Evolutionary conservation across 2,797 vertebrate species (phyloP).

Genomic region (Echiichthys vipera): DNA sequence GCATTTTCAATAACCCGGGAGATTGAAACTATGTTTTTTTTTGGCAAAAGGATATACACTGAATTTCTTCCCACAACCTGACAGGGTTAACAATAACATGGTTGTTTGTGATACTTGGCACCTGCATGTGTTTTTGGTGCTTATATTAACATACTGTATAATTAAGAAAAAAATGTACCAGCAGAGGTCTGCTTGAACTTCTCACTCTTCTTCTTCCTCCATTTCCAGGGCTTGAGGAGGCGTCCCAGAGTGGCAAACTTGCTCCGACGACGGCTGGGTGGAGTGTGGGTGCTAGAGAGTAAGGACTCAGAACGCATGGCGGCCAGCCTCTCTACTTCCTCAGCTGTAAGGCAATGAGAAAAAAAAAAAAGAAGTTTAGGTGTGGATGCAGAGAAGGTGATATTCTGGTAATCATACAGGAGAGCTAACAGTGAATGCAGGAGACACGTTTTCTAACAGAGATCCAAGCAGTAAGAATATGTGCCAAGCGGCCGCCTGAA

Average conservation of each 20-base stretch:
- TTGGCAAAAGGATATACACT: constrained; percentile 11
- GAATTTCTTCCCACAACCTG: background rate
- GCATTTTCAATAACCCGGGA: constrained; percentile 58
- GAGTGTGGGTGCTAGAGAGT: constrained; percentile 93
- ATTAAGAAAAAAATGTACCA: constrained; percentile 79
- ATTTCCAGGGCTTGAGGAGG: constrained; percentile 99
- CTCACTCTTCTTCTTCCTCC: constrained; percentile 99
- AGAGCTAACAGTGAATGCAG: constrained; percentile 21
- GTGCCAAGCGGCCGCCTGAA: constrained; percentile 55
- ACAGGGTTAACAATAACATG: background rate
- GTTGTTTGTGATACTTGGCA: background rate
- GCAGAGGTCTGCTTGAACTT: constrained; percentile 98
- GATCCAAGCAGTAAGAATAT: constrained; percentile 34
- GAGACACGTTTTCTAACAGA: constrained; percentile 38
- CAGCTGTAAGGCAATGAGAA: constrained; percentile 81
- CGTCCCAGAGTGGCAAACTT: constrained; percentile 95
- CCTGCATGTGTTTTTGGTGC: background rate
- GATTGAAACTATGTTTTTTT: constrained; percentile 35
- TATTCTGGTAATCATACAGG: constrained; percentile 16
- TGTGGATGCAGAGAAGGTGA: constrained; percentile 43
- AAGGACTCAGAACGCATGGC: constrained; percentile 96
- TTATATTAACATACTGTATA: background rate
- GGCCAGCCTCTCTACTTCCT: constrained; percentile 97
- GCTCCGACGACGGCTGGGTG: constrained; percentile 93
- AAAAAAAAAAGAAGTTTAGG: constrained; percentile 30